A percentile compares a stretch with the other conserved stretches of the same genome.
phyloP scores from a whole-genome alignment of 2,797 vertebrate genomes.

The Rhodeus uyekii region DNA sequence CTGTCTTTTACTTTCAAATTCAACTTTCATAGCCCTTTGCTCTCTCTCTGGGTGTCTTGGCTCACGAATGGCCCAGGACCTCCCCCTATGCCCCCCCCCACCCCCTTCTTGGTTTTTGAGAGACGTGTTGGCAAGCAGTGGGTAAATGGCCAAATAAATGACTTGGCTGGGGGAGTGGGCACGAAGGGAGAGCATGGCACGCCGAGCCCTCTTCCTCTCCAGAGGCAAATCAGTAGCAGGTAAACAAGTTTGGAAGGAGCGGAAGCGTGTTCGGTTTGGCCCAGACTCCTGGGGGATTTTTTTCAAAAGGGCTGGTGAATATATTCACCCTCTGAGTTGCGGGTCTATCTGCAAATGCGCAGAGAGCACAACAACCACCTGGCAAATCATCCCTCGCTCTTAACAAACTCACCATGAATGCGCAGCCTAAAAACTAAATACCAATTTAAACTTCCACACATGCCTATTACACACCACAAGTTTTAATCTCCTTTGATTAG shows the following conservation, averaged over 20 bases:
- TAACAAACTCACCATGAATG: constrained; percentile 17
- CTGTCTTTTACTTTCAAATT: constrained; percentile 12
- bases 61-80: neutral
- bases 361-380: constrained; percentile 24
- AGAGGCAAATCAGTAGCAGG: constrained; percentile 47
- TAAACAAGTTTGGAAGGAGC: constrained; percentile 48
- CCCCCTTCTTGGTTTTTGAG: constrained; percentile 24
- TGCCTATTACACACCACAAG: constrained; percentile 23
- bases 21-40: constrained; percentile 29
- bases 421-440: constrained; percentile 27
- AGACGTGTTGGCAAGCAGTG: constrained; percentile 44
- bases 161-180: constrained; percentile 41
- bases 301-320: constrained; percentile 40
- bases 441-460: constrained; percentile 40
- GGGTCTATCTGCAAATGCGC: constrained; percentile 28
- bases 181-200: constrained; percentile 32
- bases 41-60: constrained; percentile 34
- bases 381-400: constrained; percentile 31
- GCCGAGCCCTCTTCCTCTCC: constrained; percentile 34
- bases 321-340: constrained; percentile 36
- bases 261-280: constrained; percentile 38
- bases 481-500: constrained; percentile 46
- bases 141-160: constrained; percentile 48
- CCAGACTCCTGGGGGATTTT: constrained; percentile 39
- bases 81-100: neutral